phyloP scores from a whole-genome alignment of 2,888 invertebrate genomes.

The Morpho helenor region DNA sequence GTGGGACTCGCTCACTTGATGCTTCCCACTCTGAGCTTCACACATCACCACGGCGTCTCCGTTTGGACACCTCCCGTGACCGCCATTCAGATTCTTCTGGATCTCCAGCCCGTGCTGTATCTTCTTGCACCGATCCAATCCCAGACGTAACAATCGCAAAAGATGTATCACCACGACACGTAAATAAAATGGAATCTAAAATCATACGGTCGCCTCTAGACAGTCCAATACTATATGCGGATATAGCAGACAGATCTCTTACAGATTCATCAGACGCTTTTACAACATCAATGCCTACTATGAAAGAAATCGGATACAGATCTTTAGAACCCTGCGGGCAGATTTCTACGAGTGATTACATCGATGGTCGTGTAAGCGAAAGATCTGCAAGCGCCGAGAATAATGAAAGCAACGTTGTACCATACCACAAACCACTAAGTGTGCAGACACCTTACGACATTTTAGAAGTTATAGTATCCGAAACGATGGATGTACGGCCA shows the following conservation, averaged over 20 bases:
- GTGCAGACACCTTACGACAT: slow-evolving; percentile 54
- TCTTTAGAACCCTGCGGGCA: slow-evolving; percentile 17
- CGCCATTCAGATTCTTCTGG: slow-evolving; percentile 32
- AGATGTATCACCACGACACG: slow-evolving; percentile 20
- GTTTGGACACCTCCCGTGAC: slow-evolving; percentile 36
- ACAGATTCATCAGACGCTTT: slow-evolving; percentile 46
- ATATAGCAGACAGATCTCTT: slow-evolving; percentile 34
- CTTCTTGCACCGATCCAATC: slow-evolving; percentile 28
- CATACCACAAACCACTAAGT: slow-evolving; percentile 40
- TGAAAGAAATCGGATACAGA: slow-evolving; percentile 37
- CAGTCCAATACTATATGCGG: slow-evolving; percentile 22
- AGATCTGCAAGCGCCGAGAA: slow-evolving; percentile 37
- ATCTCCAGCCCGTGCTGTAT: slow-evolving; percentile 17
- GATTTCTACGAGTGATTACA: slow-evolving; percentile 32
- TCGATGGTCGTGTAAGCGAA: slow-evolving; percentile 41
- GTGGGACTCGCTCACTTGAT: slow-evolving; percentile 49
- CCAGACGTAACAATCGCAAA: slow-evolving; percentile 21
- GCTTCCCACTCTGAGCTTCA: slow-evolving; percentile 58
- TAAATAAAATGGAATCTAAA: slow-evolving; percentile 18
- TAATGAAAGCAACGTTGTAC: slow-evolving; percentile 39
- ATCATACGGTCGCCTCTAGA: slow-evolving; percentile 20
- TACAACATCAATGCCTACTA: slow-evolving; percentile 46
- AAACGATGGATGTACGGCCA: slow-evolving; percentile 44
- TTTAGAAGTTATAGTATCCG: slow-evolving; percentile 68
- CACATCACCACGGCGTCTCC: slow-evolving; percentile 39